Evolutionary conservation across 2,888 invertebrate species (phyloP).

Genomic region (Macrophya alboannulata): DNA sequence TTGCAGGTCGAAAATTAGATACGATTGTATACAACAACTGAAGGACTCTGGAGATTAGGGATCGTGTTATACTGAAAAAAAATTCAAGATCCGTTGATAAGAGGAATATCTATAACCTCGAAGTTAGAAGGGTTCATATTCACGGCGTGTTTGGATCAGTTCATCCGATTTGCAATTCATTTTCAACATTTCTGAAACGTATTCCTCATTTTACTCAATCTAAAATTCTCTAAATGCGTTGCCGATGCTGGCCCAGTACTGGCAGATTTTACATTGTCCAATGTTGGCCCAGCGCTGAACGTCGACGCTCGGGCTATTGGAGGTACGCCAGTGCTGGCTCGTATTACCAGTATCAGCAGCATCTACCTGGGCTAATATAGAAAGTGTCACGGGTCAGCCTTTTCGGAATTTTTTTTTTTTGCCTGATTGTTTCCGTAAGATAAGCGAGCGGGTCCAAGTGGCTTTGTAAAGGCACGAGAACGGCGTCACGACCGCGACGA

Average conservation of each 20-base stretch:
- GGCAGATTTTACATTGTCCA: too few species aligned
- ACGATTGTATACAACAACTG: background rate
- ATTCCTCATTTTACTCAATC: too few species aligned
- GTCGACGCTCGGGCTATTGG: too few species aligned
- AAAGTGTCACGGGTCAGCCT: background rate
- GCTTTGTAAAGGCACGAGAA: conserved; percentile 32
- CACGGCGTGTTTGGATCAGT: too few species aligned
- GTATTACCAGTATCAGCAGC: too few species aligned
- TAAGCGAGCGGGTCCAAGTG: conserved; percentile 29
- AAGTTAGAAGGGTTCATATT: background rate
- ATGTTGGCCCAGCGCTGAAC: too few species aligned
- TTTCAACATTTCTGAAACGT: too few species aligned
- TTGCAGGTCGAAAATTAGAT: background rate
- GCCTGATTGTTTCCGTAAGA: conserved; percentile 35
- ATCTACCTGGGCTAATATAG: background rate
- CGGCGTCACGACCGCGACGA: background rate
- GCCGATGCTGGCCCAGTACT: too few species aligned
- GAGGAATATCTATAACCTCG: background rate
- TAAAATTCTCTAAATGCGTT: too few species aligned
- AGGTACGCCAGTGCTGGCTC: too few species aligned
- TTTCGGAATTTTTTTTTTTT: conserved; percentile 13
- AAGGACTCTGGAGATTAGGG: background rate
- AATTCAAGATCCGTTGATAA: background rate
- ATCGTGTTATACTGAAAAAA: background rate
- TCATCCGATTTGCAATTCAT: too few species aligned